phyloP scores from a whole-genome alignment of 1,140 invertebrate species.

The Paraescarpia echinospica region DNA sequence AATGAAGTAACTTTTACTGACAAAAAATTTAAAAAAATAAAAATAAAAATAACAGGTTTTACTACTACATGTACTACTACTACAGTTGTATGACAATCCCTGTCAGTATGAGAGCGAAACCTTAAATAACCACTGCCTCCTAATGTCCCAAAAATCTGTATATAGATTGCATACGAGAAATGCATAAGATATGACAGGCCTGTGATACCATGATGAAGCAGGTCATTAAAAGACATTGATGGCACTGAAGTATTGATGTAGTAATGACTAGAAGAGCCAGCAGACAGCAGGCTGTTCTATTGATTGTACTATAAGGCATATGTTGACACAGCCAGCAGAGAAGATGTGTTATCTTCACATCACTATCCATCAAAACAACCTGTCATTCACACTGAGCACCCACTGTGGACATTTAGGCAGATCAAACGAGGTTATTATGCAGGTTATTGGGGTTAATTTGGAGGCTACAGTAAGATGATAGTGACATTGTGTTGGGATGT shows the following conservation, averaged over 20 bases:
- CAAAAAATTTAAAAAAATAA: no score
- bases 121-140: no score
- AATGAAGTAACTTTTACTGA: no score
- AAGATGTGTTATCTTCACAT: not conserved
- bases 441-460: not conserved
- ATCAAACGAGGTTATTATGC: not conserved
- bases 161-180: no score
- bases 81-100: no score
- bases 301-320: not conserved
- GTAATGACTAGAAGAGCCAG: not conserved
- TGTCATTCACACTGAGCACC: not conserved
- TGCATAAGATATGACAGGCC: no score
- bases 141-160: no score
- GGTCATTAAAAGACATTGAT: conserved; percentile 1
- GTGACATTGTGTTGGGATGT: no score
- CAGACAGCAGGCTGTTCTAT: not conserved
- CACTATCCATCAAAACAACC: not conserved
- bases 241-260: not conserved
- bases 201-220: not conserved
- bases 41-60: no score
- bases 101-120: no score
- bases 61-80: no score
- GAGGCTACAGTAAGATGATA: not conserved
- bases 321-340: not conserved
- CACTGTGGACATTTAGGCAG: not conserved